These are phyloP conservation scores for Aplochiton taeniatus DNA, from an alignment of 2,797 vertebrate genomes.

Conservation along the genomic window DNA sequence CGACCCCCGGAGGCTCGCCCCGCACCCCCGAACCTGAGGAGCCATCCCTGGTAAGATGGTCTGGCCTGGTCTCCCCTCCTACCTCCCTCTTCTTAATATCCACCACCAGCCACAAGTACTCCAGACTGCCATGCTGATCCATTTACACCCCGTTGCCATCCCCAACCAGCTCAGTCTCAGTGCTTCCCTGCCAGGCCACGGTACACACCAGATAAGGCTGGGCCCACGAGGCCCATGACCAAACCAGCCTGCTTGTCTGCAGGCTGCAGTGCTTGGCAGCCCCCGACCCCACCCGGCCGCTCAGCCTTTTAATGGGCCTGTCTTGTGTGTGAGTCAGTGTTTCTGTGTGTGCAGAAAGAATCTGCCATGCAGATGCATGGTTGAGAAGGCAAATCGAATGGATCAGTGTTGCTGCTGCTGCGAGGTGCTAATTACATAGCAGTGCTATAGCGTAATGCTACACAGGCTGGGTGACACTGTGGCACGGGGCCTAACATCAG, in stretches of 20 bases:
- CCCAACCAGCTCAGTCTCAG: conserved; percentile 15
- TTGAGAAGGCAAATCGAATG: conserved; percentile 46
- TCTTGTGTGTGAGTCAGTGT: conserved; percentile 40
- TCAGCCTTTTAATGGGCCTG: conserved; percentile 25
- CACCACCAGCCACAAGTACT: conserved; percentile 22
- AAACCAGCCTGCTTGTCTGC: conserved; percentile 29
- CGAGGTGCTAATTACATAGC: conserved; percentile 61
- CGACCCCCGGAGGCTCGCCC: conserved; percentile 90
- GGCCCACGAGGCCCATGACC: conserved; percentile 21
- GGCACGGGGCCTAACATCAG: conserved; percentile 49
- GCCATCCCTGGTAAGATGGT: conserved; percentile 94
- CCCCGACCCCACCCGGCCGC: not conserved
- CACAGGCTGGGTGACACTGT: conserved; percentile 40
- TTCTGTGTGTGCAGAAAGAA: conserved; percentile 28
- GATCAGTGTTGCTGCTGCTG: conserved; percentile 44
- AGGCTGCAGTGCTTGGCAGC: conserved; percentile 26
- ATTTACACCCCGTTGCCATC: conserved; percentile 69
- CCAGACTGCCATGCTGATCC: conserved; percentile 10
- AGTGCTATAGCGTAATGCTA: conserved; percentile 51
- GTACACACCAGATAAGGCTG: conserved; percentile 53
- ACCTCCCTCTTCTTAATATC: conserved; percentile 17
- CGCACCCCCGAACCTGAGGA: conserved; percentile 94
- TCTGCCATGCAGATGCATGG: conserved; percentile 40
- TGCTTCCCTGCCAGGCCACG: conserved; percentile 34
- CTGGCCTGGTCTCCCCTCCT: conserved; percentile 32